phyloP scores from a whole-genome alignment of 2,113 vertebrate species.

The Triplophysa dalaica region DNA sequence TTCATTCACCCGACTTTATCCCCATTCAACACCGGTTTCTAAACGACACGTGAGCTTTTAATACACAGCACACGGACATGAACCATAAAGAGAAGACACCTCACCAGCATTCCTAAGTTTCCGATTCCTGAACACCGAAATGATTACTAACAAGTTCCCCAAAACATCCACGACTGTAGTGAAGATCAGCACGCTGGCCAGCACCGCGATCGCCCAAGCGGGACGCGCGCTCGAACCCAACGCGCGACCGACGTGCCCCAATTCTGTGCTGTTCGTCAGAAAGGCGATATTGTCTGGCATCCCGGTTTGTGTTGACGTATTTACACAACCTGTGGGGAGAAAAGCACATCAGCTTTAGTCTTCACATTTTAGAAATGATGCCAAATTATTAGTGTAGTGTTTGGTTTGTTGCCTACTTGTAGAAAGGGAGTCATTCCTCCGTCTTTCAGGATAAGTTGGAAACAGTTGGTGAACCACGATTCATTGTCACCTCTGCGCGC shows the following conservation, averaged over 20 bases:
- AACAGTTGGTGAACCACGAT: slow-evolving; percentile 2
- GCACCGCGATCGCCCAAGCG: slow-evolving; percentile 78
- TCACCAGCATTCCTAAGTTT: slow-evolving; percentile 87
- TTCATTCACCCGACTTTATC: slow-evolving; percentile 10
- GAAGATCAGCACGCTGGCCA: slow-evolving; percentile 84
- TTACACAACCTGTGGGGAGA: slow-evolving; percentile 6
- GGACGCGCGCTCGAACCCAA: slow-evolving; percentile 66
- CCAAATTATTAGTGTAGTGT: background rate
- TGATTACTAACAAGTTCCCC: slow-evolving; percentile 85
- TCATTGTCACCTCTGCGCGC: background rate
- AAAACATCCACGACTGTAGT: slow-evolving; percentile 86
- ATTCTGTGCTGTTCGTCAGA: slow-evolving; percentile 77
- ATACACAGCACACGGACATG: background rate
- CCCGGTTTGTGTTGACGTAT: slow-evolving; percentile 42
- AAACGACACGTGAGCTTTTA: background rate
- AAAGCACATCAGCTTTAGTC: background rate
- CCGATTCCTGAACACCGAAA: slow-evolving; percentile 86
- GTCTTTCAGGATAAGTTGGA: slow-evolving; percentile 9
- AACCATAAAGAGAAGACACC: slow-evolving; percentile 41
- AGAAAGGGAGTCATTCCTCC: slow-evolving; percentile 11
- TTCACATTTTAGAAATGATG: background rate
- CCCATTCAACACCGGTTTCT: background rate
- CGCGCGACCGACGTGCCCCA: slow-evolving; percentile 63
- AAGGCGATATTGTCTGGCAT: slow-evolving; percentile 79
- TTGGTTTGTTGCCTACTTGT: slow-evolving; percentile 15